phyloP scores from a whole-genome alignment of 2,797 vertebrate genomes.

The Aulostomus chinensis region DNA sequence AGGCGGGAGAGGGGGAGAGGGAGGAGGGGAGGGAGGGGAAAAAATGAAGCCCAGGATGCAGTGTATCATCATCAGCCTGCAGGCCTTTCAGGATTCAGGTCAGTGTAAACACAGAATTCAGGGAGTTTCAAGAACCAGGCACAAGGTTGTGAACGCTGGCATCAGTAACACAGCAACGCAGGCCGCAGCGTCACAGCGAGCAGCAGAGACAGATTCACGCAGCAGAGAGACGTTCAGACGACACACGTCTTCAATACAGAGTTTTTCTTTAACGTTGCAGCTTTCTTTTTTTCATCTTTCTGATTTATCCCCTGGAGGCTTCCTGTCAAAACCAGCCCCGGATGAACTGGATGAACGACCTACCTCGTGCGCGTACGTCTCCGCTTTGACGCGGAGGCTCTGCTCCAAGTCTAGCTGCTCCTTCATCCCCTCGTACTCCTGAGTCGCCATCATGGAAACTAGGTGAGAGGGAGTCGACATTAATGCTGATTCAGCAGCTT shows the following conservation, averaged over 20 bases:
- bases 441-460: constrained; percentile 84
- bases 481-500: neutral
- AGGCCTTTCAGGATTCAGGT: constrained; percentile 43
- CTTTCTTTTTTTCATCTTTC: too few relatives aligned
- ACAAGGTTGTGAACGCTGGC: constrained; percentile 17
- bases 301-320: too few relatives aligned
- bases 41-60: too few relatives aligned
- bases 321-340: too few relatives aligned
- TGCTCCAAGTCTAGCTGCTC: constrained; percentile 83
- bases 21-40: neutral
- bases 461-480: neutral
- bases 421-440: constrained; percentile 81
- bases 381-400: constrained; percentile 78
- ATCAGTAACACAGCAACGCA: constrained; percentile 19
- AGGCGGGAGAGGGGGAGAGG: neutral
- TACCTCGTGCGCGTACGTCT: constrained; percentile 83
- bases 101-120: constrained; percentile 43
- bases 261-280: too few relatives aligned
- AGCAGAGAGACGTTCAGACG: too few relatives aligned
- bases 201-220: too few relatives aligned
- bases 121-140: constrained; percentile 28
- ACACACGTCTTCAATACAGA: too few relatives aligned
- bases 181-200: too few relatives aligned
- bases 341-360: too few relatives aligned
- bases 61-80: constrained; percentile 19